Evolutionary conservation across 2,113 vertebrate genomes (phyloP), one percentile per base, ranked within the genome.

Genomic region (Myotis yumanensis): DNA sequence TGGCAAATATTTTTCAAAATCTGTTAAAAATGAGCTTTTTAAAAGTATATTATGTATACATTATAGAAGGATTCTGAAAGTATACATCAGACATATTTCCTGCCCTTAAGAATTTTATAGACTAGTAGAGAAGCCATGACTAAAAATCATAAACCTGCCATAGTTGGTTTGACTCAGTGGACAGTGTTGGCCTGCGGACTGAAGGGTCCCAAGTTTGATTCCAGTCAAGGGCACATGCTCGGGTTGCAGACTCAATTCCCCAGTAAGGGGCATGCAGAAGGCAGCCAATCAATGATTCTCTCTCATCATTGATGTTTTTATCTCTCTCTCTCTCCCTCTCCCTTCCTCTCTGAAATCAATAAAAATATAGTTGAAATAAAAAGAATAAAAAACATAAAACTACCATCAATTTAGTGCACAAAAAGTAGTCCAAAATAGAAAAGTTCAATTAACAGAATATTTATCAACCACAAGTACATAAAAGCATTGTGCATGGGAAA

Each of bases 51-150:
- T 62, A 90, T 62, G n/a, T 37, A 89, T 51, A 57, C 4, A 57
- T 72, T 94, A 59, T 76, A 12, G 17, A 93, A 54, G 40, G 32
- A 91, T 84, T 85, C 88, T 91, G 25, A 22, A 90, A 66, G 46
- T 77, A 77, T 8, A 51, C 5, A 66, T 77, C 23, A 87, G 82
- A 90, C 59, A 62, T 86, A 52, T 75, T 66, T 83, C 22, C 54
- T 80, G n/a, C 37, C 37, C 54, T 96, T 90, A 17, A 89, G 32
- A 90, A 79, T 48, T 90, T 77, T 93, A 83, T 3, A 88, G 64
- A 75, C 72, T 54, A 91, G 71, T 25, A 84, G 54, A 15, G 28
- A 93, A 91, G 5, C 46, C 18, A 18, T 43, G 72, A 91, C n/a
- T 68, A 91, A 86, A 51, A 90, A 22, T 57, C 54, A 22, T 57